Conservation (phyloP, 2,888 invertebrate genomes). For the Pycnomerus fuliginosus region DNA sequence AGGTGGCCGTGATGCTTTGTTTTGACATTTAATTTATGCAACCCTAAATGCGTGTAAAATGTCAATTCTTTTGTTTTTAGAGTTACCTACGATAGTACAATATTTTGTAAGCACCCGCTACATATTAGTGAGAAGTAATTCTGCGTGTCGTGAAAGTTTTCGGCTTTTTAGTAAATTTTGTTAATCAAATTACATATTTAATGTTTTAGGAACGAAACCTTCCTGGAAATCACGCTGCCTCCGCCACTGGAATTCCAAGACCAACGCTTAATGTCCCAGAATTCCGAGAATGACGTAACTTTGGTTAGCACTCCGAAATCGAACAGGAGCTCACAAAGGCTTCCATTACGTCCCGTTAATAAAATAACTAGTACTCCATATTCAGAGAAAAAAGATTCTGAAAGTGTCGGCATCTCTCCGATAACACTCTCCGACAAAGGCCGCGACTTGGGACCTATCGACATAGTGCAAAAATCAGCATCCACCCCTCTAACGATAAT, state of each 20-base stretch:
- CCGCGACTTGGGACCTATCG: slow-evolving; percentile 30
- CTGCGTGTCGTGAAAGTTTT: no score
- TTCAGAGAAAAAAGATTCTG: slow-evolving; percentile 8
- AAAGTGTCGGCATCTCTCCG: slow-evolving; percentile 9
- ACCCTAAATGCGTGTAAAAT: no score
- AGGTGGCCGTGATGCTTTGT: no score
- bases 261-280: no score
- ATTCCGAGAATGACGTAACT: slow-evolving; percentile 4
- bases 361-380: slow-evolving; percentile 23
- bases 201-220: slow-evolving; percentile 2
- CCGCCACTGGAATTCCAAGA: slow-evolving; percentile 35
- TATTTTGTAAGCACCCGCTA: no score
- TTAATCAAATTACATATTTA: slow-evolving; percentile 12
- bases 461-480: slow-evolving; percentile 31
- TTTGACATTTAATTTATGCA: no score
- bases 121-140: no score
- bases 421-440: slow-evolving; percentile 1
- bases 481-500: slow-evolving; percentile 37
- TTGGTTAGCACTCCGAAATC: neutral
- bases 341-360: slow-evolving; percentile 7
- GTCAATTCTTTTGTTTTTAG: no score
- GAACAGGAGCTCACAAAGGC: neutral
- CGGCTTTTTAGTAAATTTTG: slow-evolving; percentile 11
- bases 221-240: slow-evolving; percentile 25
- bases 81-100: no score